Base-by-base conservation (phyloP, 2,113 vertebrate genomes). In the Psittacula cyanocephala region DNA sequence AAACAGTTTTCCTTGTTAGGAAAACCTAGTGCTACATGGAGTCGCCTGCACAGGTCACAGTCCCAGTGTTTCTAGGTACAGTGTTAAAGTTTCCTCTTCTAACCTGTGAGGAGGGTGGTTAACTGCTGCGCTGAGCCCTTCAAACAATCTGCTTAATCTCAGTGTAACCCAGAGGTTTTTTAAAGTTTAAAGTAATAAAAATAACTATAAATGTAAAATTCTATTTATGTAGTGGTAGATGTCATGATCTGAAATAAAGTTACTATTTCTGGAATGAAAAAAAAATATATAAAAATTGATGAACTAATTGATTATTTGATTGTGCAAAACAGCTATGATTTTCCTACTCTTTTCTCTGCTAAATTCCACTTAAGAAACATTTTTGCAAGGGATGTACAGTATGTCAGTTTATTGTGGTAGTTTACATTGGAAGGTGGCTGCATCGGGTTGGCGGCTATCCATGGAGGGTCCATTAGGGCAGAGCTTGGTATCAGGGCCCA, bases 401-500 rank as follows among this genome's bases (percentile, higher is more conserved):
- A n/a, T 57, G 31, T 57, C 31, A 57, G 55, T n/a, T 57, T 57
- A 22, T 57, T n/a, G 33, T 57, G 31, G n/a, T 22, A 22, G 55
- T n/a, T 57, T 57, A n/a, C 19, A 9, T 57, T 57, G 55, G 33
- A 57, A 57, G 55, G 12, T 1, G 4, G 7, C 5, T 74, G 14
- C 25, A 7, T 37, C n/a, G 7, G 24, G 11, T 20, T 46, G 29
- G 16, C 29, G 8, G 11, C 7, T 60, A 12, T 33, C 11, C 7
- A 12, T 6, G 18, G 27, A 13, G 8, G 6, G 13, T 46, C 20
- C 0, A 0, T 39, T 17, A 41, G 24, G 35, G 33, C 20, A 50
- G 43, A 6, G 9, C 29, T 35, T 25, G 33, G 39, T 33, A 81
- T 25, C 23, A 22, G 33, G 37, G 33, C 7, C 10, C 0, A 0